Percentiles rank a stretch among this genome's conserved stretches.
Evolutionary conservation across 2,113 vertebrate species (phyloP).

Genomic region (Sander vitreus): DNA sequence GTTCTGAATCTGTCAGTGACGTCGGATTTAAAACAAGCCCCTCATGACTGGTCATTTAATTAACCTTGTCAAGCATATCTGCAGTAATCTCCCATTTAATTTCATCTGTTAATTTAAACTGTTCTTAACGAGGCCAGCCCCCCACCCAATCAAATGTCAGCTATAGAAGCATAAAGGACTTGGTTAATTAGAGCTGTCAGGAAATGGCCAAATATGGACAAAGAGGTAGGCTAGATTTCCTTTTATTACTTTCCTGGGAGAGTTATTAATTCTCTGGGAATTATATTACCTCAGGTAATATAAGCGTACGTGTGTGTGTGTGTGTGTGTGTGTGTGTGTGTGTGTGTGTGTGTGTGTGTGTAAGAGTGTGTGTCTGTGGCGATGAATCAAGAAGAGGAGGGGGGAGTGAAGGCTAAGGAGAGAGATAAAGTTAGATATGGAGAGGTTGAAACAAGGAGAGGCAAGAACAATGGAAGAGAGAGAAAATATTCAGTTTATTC

Average conservation of each 20-base stretch:
- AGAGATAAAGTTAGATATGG: conserved; percentile 44
- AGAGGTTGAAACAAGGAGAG: background rate
- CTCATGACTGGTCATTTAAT: conserved; percentile 79
- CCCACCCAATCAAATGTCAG: conserved; percentile 81
- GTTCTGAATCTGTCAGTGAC: conserved; percentile 48
- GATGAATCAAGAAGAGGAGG: background rate
- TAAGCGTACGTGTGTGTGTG: conserved; percentile 11
- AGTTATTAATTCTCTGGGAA: conserved; percentile 64
- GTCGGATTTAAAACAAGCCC: conserved; percentile 59
- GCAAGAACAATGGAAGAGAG: conserved; percentile 6
- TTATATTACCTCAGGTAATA: conserved; percentile 60
- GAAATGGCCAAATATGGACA: conserved; percentile 72
- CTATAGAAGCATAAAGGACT: conserved; percentile 60
- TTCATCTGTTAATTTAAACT: conserved; percentile 81
- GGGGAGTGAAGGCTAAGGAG: background rate
- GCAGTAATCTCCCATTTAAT: conserved; percentile 75
- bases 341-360: conserved; percentile 34
- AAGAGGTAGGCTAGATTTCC: conserved; percentile 47
- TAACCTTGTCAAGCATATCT: conserved; percentile 79
- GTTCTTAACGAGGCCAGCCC: conserved; percentile 74
- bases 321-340: conserved; percentile 21
- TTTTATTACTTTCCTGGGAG: conserved; percentile 70
- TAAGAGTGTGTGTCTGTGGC: conserved; percentile 10
- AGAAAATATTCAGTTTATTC: conserved; percentile 56
- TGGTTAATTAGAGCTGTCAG: conserved; percentile 80